Conservation (phyloP, 92 coral and sea anemone genomes). For the Plumapathes pennacea region DNA sequence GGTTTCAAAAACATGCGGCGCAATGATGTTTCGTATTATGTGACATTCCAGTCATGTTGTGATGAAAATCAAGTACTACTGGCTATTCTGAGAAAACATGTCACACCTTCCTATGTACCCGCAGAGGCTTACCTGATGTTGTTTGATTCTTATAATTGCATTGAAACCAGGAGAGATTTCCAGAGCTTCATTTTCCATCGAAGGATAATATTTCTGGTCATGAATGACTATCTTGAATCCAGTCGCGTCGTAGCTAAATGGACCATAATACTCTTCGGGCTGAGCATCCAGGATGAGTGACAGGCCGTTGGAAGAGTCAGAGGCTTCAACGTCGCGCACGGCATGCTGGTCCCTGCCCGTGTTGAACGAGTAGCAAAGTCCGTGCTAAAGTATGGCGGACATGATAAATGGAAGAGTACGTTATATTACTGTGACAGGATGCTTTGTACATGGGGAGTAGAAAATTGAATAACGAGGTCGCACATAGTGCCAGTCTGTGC, state of each 20-base stretch:
- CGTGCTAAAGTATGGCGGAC: conserved; percentile 29
- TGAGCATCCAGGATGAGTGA: conserved; percentile 42
- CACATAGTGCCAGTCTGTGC: too few species aligned
- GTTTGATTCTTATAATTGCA: conserved; percentile 49
- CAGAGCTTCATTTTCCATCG: conserved; percentile 33
- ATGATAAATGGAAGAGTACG: too few species aligned
- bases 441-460: too few species aligned
- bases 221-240: conserved; percentile 60
- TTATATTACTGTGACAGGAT: too few species aligned
- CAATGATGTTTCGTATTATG: too few species aligned
- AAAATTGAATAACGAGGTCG: too few species aligned
- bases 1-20: too few species aligned
- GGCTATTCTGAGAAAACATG: too few species aligned
- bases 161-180: conserved; percentile 67
- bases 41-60: too few species aligned
- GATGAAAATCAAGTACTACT: too few species aligned
- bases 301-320: conserved; percentile 36
- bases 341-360: conserved; percentile 27
- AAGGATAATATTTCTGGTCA: conserved; percentile 36
- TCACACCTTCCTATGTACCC: too few species aligned
- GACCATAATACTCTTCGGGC: conserved; percentile 68
- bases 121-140: conserved; percentile 35
- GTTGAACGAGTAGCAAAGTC: conserved; percentile 64
- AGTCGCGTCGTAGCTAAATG: conserved; percentile 66
- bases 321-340: conserved; percentile 3